Evolutionary conservation across 2,888 invertebrate genomes (phyloP).

Genomic region (Amorpha juglandis): DNA sequence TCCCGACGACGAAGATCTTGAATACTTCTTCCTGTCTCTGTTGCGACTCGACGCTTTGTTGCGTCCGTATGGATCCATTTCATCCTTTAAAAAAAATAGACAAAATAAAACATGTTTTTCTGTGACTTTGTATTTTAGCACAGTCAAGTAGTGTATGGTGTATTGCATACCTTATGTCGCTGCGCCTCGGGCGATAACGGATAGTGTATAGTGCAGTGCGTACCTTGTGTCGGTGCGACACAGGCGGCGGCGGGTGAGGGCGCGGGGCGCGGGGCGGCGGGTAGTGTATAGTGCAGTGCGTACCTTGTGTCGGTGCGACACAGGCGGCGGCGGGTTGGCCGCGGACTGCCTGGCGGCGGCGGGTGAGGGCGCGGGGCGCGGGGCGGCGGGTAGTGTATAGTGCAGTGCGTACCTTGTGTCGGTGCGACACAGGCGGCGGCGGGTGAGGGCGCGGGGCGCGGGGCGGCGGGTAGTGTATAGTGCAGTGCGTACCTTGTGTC

Average conservation of each 20-base stretch:
- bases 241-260: too few species aligned
- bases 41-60: conserved; percentile 62
- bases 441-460: conserved; percentile 81
- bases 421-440: conserved; percentile 79
- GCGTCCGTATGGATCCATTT: conserved; percentile 76
- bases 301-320: conserved; percentile 79
- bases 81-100: conserved; percentile 58
- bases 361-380: conserved; percentile 77
- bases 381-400: conserved; percentile 83
- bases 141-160: too few species aligned
- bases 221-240: too few species aligned
- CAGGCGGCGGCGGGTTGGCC: conserved; percentile 84
- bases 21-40: conserved; percentile 76
- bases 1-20: conserved; percentile 78
- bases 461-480: conserved; percentile 83
- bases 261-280: conserved; percentile 2
- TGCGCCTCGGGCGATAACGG: too few species aligned
- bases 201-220: too few species aligned
- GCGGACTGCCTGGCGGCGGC: conserved; percentile 79
- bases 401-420: conserved; percentile 69
- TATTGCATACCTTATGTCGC: too few species aligned
- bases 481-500: conserved; percentile 69
- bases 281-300: conserved; percentile 11
- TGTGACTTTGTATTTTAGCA: too few species aligned
- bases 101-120: too few species aligned